Evolutionary conservation across 2,797 vertebrate genomes (phyloP).

Genomic region (Enoplosus armatus): DNA sequence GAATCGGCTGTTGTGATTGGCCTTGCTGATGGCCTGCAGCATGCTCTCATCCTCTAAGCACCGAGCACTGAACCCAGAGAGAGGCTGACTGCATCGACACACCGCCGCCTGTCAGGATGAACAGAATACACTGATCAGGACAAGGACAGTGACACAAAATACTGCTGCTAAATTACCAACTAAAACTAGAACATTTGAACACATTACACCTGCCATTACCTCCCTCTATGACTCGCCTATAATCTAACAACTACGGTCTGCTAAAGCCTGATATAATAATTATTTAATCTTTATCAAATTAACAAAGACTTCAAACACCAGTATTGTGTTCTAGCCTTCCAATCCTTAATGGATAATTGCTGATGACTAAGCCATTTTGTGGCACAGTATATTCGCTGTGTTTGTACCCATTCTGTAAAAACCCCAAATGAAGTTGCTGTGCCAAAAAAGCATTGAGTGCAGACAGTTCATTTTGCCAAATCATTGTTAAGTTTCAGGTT

Average conservation of each 20-base stretch:
- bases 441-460: background rate
- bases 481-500: background rate
- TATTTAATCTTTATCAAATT: background rate
- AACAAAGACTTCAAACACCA: background rate
- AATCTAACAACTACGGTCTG: background rate
- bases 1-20: slow-evolving; percentile 93
- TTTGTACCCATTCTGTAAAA: background rate
- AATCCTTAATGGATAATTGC: background rate
- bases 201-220: background rate
- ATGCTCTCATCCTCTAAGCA: slow-evolving; percentile 97
- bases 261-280: background rate
- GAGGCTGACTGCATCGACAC: slow-evolving; percentile 97
- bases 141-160: background rate
- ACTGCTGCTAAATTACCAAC: background rate
- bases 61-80: slow-evolving; percentile 97
- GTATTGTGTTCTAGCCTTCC: background rate
- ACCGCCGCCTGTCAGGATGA: slow-evolving; percentile 90
- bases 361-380: background rate
- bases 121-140: background rate
- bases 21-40: slow-evolving; percentile 96
- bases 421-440: background rate
- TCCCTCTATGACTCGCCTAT: background rate
- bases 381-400: background rate
- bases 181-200: background rate
- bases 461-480: background rate